Conservation (phyloP, 2,888 invertebrate species). For the Laspeyria flexula region DNA sequence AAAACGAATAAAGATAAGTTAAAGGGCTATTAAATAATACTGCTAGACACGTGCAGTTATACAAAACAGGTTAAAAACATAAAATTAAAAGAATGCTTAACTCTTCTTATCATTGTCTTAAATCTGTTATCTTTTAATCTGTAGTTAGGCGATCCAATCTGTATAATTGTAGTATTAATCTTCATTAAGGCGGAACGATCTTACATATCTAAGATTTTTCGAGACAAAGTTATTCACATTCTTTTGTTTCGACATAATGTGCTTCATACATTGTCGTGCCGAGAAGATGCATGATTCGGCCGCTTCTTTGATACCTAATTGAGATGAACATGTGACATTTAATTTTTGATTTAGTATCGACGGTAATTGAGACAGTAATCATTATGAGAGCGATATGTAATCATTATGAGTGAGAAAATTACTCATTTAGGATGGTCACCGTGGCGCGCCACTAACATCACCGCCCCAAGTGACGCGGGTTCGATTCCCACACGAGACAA, state of each 20-base stretch:
- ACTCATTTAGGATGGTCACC: too few relatives aligned
- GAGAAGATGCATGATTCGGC: not conserved
- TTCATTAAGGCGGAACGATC: conserved; percentile 13
- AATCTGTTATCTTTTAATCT: conserved; percentile 35
- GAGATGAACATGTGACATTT: too few relatives aligned
- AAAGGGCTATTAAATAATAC: conserved; percentile 24
- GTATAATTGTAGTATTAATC: conserved; percentile 29
- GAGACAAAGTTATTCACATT: conserved; percentile 5
- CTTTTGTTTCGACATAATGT: not conserved
- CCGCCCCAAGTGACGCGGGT: too few relatives aligned
- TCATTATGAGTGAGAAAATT: too few relatives aligned
- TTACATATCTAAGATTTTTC: conserved; percentile 10
- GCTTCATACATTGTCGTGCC: not conserved
- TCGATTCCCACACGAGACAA: too few relatives aligned
- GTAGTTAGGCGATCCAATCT: conserved; percentile 19
- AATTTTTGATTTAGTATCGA: too few relatives aligned
- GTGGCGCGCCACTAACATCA: too few relatives aligned
- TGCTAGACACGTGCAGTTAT: conserved; percentile 23
- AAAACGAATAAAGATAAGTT: conserved; percentile 24
- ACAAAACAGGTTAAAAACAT: conserved; percentile 32
- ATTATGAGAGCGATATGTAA: too few relatives aligned
- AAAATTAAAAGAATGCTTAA: not conserved
- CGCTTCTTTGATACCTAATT: not conserved
- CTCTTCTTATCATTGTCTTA: conserved; percentile 28
- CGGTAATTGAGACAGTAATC: too few relatives aligned